Percentiles rank a stretch among this genome's conserved stretches.
Conservation (phyloP, 2,888 invertebrate species). For the Cerceris ruficornis region DNA sequence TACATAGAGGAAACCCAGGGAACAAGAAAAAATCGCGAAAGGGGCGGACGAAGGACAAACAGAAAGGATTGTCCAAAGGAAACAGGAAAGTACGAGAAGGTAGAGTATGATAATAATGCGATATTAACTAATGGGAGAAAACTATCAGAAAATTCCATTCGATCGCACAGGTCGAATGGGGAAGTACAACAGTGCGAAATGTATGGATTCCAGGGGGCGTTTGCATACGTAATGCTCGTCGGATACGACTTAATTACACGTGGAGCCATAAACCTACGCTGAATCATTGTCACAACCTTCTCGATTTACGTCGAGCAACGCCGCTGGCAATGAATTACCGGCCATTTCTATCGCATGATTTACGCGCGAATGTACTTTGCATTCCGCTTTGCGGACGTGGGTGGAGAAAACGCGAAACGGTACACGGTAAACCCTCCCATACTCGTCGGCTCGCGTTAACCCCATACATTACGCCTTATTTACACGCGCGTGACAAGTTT, state of each 20-base stretch:
- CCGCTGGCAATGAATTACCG: conserved; percentile 71
- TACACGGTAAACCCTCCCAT: conserved; percentile 64
- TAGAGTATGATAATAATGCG: no score
- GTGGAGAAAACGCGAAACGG: conserved; percentile 41
- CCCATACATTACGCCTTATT: conserved; percentile 66
- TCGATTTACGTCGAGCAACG: conserved; percentile 69
- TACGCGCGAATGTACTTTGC: conserved; percentile 73
- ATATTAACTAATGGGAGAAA: no score
- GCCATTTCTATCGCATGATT: conserved; percentile 72
- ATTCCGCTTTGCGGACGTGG: conserved; percentile 63
- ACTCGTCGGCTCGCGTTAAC: conserved; percentile 53
- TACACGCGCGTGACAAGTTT: conserved; percentile 51
- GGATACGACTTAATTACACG: conserved; percentile 72
- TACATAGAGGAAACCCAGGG: background rate
- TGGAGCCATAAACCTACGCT: conserved; percentile 70
- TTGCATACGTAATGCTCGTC: conserved; percentile 60
- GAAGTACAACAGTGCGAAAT: conserved; percentile 18
- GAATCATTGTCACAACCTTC: conserved; percentile 75
- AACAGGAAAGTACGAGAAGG: no score
- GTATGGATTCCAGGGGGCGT: conserved; percentile 22
- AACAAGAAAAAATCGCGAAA: background rate
- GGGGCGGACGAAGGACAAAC: no score
- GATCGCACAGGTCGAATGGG: conserved; percentile 34
- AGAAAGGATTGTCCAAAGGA: no score
- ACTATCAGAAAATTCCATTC: conserved; percentile 3